Evolutionary conservation across 1,140 invertebrate species (phyloP), one percentile per base, ranked within the genome.

Genomic region (Tetranychus urticae): DNA sequence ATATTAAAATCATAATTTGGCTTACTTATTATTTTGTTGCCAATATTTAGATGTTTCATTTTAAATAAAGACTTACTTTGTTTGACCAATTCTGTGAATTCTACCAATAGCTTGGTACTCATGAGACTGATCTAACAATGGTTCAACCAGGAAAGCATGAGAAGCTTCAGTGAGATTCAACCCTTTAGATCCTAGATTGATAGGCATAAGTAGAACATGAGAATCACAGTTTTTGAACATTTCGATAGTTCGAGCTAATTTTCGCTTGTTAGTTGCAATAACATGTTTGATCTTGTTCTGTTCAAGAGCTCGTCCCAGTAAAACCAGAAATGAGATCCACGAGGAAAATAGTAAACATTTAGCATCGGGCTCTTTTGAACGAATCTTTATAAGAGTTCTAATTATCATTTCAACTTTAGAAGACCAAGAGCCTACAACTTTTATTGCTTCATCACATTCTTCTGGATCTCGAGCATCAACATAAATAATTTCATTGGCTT

Each of bases 51-150:
- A 59, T 23, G 39, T 10, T 42, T 6, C 5, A 42, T 42, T 42
- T 42, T 42, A 10, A 10, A 42, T 42, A 1, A 10, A 42, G 10
- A 42, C 65, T 65, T 68, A 76, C 79, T 76, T 84, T 0, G 77
- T 83, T 71, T 88, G 85, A 0, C 85, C 85, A 66, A 88, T 85
- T 46, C 85, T 74, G 72, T 86, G 81, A 10, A 88, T 76, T 64
- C 85, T 71, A 0, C 83, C 84, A 60, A 88, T 81, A 3, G 84
- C 85, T 73, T 88, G 85, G 4, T 80, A 68, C 67, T 86, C 83
- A 65, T 82, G 80, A 2, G 79, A 81, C 12, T 79, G 77, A 71
- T 85, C 84, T 0, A 87, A 71, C 42, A 84, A 76, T 0, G 85
- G 84, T 66, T 88, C 84, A 6, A 83, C 78, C 3, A 88, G 72